A percentile compares a stretch with the other conserved stretches of the same genome.
phyloP scores from a whole-genome alignment of 2,113 vertebrate species.

The Asarcornis scutulata region DNA sequence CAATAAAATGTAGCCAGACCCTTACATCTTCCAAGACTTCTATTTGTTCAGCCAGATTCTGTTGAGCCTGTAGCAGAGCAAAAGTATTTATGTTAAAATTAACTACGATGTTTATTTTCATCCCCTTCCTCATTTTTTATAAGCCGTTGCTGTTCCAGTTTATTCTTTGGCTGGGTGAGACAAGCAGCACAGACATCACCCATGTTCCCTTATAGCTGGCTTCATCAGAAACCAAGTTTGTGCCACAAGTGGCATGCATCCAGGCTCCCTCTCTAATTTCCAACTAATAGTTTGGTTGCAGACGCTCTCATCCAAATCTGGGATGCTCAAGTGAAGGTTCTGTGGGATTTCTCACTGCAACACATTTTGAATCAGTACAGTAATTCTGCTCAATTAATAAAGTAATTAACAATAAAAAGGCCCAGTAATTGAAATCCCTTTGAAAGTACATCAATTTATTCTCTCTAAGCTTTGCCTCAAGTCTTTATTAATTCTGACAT shows the following conservation, averaged over 20 bases:
- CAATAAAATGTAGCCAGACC: not conserved
- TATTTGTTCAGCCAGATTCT: not conserved
- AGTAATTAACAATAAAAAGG: slow-evolving; percentile 65
- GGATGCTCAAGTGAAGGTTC: slow-evolving; percentile 9
- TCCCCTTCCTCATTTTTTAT: not conserved
- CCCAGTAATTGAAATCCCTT: slow-evolving; percentile 57
- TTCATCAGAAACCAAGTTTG: slow-evolving; percentile 14
- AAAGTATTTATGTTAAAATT: not conserved
- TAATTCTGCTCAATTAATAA: slow-evolving; percentile 73
- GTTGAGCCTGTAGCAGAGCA: not conserved
- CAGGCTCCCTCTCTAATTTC: not conserved
- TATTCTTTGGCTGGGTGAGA: not conserved
- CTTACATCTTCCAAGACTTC: not conserved
- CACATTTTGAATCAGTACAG: slow-evolving; percentile 19
- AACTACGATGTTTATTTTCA: not conserved
- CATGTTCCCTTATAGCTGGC: not conserved
- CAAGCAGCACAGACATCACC: not conserved
- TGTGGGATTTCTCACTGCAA: not conserved
- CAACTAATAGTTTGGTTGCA: not conserved
- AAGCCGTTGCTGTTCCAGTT: not conserved
- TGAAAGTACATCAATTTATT: slow-evolving; percentile 64
- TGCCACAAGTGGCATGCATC: not conserved
- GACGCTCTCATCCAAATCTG: slow-evolving; percentile 7
- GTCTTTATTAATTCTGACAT: slow-evolving; percentile 67
- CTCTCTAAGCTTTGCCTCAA: slow-evolving; percentile 59